phyloP scores from a whole-genome alignment of 1,140 invertebrate genomes.

The Reticulitermes speratus region DNA sequence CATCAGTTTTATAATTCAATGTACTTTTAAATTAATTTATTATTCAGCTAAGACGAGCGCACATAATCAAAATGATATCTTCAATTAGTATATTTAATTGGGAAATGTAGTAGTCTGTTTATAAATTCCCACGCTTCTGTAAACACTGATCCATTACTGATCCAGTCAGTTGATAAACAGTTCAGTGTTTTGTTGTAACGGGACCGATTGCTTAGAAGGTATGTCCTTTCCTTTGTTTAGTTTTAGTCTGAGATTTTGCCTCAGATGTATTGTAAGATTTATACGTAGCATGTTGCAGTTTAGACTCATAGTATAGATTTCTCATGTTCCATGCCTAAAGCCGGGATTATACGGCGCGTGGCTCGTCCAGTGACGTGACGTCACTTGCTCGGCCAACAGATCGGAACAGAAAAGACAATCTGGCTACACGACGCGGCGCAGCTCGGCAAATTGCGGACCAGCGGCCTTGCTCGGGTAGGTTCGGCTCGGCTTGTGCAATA shows the following conservation, averaged over 20 bases:
- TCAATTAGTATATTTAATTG: constrained; percentile 1
- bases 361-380: too few species aligned
- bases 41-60: constrained; percentile 3
- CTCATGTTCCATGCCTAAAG: neutral
- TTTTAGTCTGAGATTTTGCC: neutral
- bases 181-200: neutral
- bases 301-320: neutral
- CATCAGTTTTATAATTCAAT: neutral
- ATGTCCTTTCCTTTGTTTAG: neutral
- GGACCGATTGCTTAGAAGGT: neutral
- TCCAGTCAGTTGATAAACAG: neutral
- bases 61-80: constrained; percentile 1
- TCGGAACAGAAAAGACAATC: too few species aligned
- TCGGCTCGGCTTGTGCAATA: too few species aligned
- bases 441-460: too few species aligned
- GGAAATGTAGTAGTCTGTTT: neutral
- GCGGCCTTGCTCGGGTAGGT: too few species aligned
- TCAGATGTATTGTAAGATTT: neutral
- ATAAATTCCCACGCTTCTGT: neutral
- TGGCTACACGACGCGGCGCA: too few species aligned
- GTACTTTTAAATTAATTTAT: neutral
- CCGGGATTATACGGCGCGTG: too few species aligned
- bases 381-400: too few species aligned
- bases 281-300: neutral
- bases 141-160: neutral